Evolutionary conservation across 2,113 vertebrate genomes (phyloP).

Genomic region (Lutjanus erythropterus): DNA sequence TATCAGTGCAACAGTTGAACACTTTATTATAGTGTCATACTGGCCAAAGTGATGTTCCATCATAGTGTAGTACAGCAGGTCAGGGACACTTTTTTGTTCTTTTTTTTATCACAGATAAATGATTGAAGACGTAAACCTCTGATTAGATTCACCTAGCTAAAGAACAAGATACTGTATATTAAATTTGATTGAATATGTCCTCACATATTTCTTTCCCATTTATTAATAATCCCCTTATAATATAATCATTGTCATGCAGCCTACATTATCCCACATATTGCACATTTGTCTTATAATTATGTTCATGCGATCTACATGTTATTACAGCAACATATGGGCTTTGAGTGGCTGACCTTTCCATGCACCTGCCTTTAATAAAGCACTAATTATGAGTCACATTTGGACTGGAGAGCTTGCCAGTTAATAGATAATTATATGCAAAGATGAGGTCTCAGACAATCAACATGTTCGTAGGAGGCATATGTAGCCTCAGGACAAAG

Average conservation of each 20-base stretch:
- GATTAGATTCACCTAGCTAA: background rate
- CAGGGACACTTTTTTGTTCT: too few species aligned
- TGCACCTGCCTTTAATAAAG: background rate
- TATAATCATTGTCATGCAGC: background rate
- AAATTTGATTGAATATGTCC: too few species aligned
- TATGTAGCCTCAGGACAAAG: background rate
- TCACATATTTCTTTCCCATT: too few species aligned
- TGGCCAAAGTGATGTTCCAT: background rate
- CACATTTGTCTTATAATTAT: background rate
- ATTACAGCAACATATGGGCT: background rate
- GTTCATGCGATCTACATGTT: background rate
- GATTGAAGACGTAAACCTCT: too few species aligned
- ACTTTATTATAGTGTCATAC: too few species aligned
- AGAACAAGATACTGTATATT: background rate
- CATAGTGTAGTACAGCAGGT: too few species aligned
- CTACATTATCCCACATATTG: background rate
- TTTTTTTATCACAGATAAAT: too few species aligned
- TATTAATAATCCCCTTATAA: background rate
- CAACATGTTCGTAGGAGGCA: background rate
- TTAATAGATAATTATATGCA: background rate
- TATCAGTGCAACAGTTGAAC: too few species aligned
- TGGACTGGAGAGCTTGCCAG: background rate
- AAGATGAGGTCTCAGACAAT: background rate
- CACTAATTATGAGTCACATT: conserved; percentile 9
- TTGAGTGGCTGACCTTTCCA: conserved; percentile 11